These are phyloP conservation scores for Raja brachyura DNA, from an alignment of 2,113 vertebrate species.

Conservation along the genomic window DNA sequence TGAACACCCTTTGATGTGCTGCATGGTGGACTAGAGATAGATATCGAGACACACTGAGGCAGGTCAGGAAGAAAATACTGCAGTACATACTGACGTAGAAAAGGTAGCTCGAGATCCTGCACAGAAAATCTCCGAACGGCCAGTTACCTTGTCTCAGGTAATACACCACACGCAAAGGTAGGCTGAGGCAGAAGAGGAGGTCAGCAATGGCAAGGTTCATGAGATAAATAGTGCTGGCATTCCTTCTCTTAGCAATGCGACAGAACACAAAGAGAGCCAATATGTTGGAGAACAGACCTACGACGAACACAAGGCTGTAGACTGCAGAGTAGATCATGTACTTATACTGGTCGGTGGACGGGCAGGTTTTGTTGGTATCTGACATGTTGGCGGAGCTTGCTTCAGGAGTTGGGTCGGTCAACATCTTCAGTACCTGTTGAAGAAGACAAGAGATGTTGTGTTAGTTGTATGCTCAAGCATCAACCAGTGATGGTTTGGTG, in stretches of 20 bases:
- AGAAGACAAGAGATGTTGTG: background rate
- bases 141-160: background rate
- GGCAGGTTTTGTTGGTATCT: background rate
- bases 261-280: constrained; percentile 44
- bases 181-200: constrained; percentile 42
- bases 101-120: constrained; percentile 42
- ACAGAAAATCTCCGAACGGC: constrained; percentile 18
- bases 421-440: background rate
- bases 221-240: constrained; percentile 43
- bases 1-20: constrained; percentile 37
- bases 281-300: constrained; percentile 40
- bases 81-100: constrained; percentile 48
- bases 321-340: constrained; percentile 40
- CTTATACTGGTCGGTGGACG: constrained; percentile 39
- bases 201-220: constrained; percentile 43
- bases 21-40: constrained; percentile 36
- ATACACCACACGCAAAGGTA: constrained; percentile 40
- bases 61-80: constrained; percentile 46
- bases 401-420: background rate
- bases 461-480: background rate
- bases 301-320: constrained; percentile 42
- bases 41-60: constrained; percentile 44
- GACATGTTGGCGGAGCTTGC: background rate
- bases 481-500: background rate
- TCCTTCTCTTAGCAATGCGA: constrained; percentile 40